phyloP scores from a whole-genome alignment of 1,140 invertebrate genomes.

The Drosophila cardini region DNA sequence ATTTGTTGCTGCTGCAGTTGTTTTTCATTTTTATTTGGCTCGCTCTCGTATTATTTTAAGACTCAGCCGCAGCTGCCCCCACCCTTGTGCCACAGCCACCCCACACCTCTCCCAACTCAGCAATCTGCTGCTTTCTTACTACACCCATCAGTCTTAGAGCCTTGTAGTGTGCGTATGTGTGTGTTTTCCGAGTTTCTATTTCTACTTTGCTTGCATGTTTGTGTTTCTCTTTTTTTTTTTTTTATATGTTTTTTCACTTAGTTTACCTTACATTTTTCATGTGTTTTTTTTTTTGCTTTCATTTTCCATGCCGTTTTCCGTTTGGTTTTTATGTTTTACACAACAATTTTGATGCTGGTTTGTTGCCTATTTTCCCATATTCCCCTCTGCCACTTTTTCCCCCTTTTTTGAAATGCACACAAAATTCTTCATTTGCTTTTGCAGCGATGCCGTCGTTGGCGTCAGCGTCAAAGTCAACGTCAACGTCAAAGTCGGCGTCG shows the following conservation, averaged over 20 bases:
- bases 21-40: constrained; percentile 22
- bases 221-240: constrained; percentile 28
- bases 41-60: constrained; percentile 27
- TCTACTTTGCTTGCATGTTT: constrained; percentile 14
- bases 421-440: constrained; percentile 76
- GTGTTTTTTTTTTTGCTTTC: constrained; percentile 16
- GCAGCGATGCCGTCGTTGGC: constrained; percentile 14
- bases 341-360: constrained; percentile 80
- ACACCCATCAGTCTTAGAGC: constrained; percentile 24
- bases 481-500: constrained; percentile 3
- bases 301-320: constrained; percentile 76
- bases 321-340: constrained; percentile 78
- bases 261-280: constrained; percentile 71
- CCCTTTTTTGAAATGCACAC: constrained; percentile 68
- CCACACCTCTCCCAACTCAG: background rate
- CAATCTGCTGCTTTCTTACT: constrained; percentile 7
- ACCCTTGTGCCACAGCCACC: background rate
- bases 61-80: constrained; percentile 4
- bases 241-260: constrained; percentile 41
- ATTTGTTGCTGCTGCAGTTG: constrained; percentile 35
- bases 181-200: constrained; percentile 14
- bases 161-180: constrained; percentile 11
- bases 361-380: constrained; percentile 35
- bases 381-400: background rate
- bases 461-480: constrained; percentile 6